A percentile compares a stretch with the other conserved stretches of the same genome.
Conservation (phyloP, 2,888 invertebrate species). For the Eupithecia subfuscata region DNA sequence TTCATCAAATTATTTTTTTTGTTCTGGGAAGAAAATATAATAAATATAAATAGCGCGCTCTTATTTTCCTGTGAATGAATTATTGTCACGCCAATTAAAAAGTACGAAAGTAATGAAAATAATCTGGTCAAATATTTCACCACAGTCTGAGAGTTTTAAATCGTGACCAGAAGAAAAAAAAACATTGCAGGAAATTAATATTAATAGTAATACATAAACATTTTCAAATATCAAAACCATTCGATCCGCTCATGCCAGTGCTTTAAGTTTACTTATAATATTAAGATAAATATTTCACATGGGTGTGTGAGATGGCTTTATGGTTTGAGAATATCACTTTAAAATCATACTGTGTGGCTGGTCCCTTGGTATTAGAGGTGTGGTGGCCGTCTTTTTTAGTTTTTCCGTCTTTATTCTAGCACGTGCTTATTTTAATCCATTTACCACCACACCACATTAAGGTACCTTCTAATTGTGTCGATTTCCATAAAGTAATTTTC, state of each 20-base stretch:
- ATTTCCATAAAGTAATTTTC: no score
- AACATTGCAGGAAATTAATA: background rate
- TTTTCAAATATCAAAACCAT: conserved; percentile 59
- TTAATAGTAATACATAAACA: background rate
- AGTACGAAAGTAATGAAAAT: background rate
- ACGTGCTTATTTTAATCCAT: background rate
- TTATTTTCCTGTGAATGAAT: background rate
- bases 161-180: background rate
- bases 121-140: background rate
- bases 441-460: no score
- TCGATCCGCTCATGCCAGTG: conserved; percentile 48
- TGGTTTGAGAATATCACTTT: conserved; percentile 82
- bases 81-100: background rate
- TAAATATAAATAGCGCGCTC: background rate
- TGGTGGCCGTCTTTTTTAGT: conserved; percentile 11
- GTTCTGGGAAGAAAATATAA: no score
- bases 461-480: no score
- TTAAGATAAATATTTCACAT: conserved; percentile 84
- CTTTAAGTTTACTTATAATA: conserved; percentile 83
- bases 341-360: conserved; percentile 71
- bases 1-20: no score
- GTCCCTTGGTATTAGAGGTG: conserved; percentile 46
- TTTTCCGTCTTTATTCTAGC: conserved; percentile 15
- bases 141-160: background rate
- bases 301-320: conserved; percentile 81